Base-by-base conservation (phyloP, 2,113 vertebrate genomes). In the Leptodactylus fuscus region DNA sequence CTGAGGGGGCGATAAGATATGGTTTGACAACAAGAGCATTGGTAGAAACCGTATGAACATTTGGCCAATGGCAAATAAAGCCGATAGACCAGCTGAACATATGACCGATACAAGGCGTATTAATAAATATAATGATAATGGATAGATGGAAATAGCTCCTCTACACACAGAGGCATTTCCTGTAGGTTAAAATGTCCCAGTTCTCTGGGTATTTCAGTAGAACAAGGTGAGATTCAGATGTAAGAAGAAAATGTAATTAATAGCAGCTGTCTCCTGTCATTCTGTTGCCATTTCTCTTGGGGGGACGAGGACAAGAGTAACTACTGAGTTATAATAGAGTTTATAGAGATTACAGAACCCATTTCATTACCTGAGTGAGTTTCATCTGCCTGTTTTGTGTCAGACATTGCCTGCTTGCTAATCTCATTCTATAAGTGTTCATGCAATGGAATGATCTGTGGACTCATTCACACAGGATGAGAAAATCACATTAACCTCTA, bases 291-390 rank as follows among this genome's bases (percentile, higher is more conserved):
- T 80, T 80, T 62, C 77, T 80, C 77, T 60, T 62, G 77, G 77
- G 77, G 55, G 58, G 77, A n/a, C 60, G 36, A 80, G 77, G 53
- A 80, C 77, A 80, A 62, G 77, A 80, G 77, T 80, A 80, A 80
- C 77, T 80, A 80, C 77, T 80, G 77, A 80, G 77, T 80, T 80
- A 80, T 80, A 80, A 80, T 80, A 58, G 77, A 80, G 77, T 80
- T 80, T 80, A 80, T 80, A 60, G 77, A 80, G 77, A 80, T 80
- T 80, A 80, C 77, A 80, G 77, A 80, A 80, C 77, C 77, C 77
- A 80, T 80, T 80, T 80, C 77, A 80, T 80, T 80, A 80, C 77
- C 53, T 62, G 77, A 80, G 77, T 80, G 77, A 80, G 77, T 62
- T 80, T 80, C 53, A 44, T 80, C 77, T 80, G 77, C 77, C 77